Conservation (phyloP, 2,888 invertebrate species). For the Orgyia antiqua region DNA sequence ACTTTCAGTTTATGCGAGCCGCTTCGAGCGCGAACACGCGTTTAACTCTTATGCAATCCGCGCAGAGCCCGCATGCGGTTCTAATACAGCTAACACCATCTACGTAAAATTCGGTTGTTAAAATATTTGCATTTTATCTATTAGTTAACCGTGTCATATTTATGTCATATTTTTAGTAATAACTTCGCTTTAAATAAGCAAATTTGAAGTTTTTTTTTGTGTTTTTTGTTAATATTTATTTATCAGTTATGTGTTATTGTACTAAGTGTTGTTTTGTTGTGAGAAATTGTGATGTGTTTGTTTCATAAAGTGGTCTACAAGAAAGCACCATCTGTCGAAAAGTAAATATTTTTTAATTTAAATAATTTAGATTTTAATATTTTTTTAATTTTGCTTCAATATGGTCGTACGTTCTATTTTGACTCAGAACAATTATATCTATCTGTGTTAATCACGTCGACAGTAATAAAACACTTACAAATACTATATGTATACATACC, state of each 20-base stretch:
- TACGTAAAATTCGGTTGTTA: conserved; percentile 22
- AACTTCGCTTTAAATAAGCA: too few relatives aligned
- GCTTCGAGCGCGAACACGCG: conserved; percentile 50
- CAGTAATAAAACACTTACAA: too few relatives aligned
- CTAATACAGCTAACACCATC: conserved; percentile 39
- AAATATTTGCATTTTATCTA: conserved; percentile 20
- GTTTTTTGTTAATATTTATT: conserved; percentile 22
- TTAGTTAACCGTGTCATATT: conserved; percentile 16
- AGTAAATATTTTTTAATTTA: conserved; percentile 40
- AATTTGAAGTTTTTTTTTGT: conserved; percentile 24
- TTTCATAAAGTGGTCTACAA: conserved; percentile 52
- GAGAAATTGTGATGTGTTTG: conserved; percentile 50
- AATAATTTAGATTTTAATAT: background rate
- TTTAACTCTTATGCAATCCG: conserved; percentile 42
- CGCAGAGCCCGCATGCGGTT: conserved; percentile 58
- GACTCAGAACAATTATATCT: too few relatives aligned
- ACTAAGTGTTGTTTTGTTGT: conserved; percentile 37
- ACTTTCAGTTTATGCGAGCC: conserved; percentile 70
- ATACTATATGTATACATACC: too few relatives aligned
- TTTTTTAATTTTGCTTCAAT: too few relatives aligned
- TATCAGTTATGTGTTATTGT: conserved; percentile 44
- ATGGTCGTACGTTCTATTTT: too few relatives aligned
- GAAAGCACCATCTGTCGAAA: conserved; percentile 74
- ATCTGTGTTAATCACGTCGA: too few relatives aligned
- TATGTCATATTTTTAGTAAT: too few relatives aligned